Conservation (phyloP, 2,113 vertebrate genomes). For the Hydropotes inermis region DNA sequence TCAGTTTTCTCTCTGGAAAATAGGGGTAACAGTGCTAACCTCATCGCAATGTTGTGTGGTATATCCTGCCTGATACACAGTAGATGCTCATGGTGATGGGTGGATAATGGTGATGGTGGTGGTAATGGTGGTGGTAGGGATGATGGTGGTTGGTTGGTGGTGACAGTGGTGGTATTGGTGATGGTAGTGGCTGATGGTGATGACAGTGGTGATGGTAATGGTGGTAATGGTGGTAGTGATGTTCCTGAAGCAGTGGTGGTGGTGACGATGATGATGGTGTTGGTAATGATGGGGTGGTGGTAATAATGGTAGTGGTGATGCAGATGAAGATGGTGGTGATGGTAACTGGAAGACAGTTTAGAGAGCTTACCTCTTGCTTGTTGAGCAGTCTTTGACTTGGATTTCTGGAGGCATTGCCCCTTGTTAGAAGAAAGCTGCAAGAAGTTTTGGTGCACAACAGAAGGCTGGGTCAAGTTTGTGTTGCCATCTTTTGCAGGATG, state of each 20-base stretch:
- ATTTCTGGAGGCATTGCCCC: background rate
- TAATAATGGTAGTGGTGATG: background rate
- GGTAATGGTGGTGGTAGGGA: background rate
- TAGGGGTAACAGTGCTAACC: background rate
- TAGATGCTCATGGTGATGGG: background rate
- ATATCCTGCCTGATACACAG: background rate
- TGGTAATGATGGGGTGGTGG: too few relatives aligned
- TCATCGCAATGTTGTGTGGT: background rate
- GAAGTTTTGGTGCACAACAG: background rate
- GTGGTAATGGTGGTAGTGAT: background rate
- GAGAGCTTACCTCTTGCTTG: background rate
- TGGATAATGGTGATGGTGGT: background rate
- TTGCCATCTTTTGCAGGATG: background rate
- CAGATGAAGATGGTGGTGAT: background rate
- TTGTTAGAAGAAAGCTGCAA: background rate
- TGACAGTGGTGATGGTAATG: background rate
- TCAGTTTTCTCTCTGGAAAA: background rate
- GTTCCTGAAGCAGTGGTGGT: background rate
- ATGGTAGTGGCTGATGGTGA: background rate
- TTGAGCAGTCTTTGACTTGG: background rate
- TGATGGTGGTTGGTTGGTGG: accelerated
- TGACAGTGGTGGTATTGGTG: too few relatives aligned
- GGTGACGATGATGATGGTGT: background rate
- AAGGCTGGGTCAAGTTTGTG: background rate
- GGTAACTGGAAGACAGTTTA: background rate